phyloP scores from a whole-genome alignment of 2,888 invertebrate species.

The Watsonalla binaria region DNA sequence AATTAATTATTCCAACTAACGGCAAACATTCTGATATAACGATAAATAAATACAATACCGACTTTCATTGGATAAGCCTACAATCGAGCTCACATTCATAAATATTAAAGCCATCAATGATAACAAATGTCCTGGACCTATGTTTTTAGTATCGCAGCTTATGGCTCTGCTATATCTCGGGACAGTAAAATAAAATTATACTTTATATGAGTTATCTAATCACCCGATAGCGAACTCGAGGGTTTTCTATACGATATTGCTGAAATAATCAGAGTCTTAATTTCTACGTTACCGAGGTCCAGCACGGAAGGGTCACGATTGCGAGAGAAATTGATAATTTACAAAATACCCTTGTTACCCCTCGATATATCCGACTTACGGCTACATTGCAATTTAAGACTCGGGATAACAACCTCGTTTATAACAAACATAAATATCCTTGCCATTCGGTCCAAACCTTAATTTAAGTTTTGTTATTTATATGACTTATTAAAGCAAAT shows the following conservation, averaged over 20 bases:
- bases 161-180: background rate
- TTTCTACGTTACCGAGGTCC: background rate
- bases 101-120: background rate
- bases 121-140: background rate
- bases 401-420: background rate
- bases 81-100: background rate
- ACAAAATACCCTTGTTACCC: conserved; percentile 1
- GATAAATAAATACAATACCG: background rate
- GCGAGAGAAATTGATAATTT: conserved; percentile 3
- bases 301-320: background rate
- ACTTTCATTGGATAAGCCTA: background rate
- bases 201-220: background rate
- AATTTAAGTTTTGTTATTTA: too few species aligned
- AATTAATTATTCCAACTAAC: background rate
- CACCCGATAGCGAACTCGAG: background rate
- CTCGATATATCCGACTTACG: background rate
- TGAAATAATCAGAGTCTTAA: background rate
- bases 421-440: background rate
- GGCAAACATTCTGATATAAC: background rate
- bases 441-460: too few species aligned
- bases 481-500: too few species aligned
- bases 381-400: background rate
- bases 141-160: background rate
- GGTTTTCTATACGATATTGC: background rate
- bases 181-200: background rate